Evolutionary conservation across 2,113 vertebrate species (phyloP).

Genomic region (Physeter macrocephalus): DNA sequence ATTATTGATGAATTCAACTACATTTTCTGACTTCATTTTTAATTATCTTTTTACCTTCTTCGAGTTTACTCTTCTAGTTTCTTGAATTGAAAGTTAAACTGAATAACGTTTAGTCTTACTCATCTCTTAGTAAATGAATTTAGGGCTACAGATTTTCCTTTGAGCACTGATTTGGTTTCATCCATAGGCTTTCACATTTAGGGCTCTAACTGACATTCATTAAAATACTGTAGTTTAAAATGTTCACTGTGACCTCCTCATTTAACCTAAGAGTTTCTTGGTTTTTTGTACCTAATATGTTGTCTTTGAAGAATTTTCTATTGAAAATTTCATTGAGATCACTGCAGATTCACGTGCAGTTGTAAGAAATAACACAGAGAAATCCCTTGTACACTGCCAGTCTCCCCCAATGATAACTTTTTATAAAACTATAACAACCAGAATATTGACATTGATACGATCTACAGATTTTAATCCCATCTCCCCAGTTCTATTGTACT

Average conservation of each 20-base stretch:
- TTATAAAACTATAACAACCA: background rate
- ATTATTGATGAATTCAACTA: background rate
- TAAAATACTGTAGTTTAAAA: background rate
- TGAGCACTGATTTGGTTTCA: background rate
- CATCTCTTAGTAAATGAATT: background rate
- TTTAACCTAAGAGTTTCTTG: background rate
- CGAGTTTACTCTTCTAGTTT: background rate
- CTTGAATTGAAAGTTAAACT: background rate
- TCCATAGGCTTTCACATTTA: background rate
- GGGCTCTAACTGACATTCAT: background rate
- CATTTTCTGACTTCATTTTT: background rate
- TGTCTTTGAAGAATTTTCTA: background rate
- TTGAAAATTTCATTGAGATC: background rate
- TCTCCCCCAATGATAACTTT: background rate
- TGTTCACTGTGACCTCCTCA: background rate
- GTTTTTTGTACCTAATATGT: background rate
- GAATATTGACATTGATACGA: background rate
- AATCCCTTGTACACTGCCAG: background rate
- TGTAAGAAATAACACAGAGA: background rate
- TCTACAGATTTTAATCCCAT: background rate
- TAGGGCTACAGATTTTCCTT: background rate
- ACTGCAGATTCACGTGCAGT: background rate
- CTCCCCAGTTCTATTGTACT: background rate
- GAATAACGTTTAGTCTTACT: background rate
- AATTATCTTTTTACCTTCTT: background rate